Conservation (phyloP, 1,140 invertebrate genomes). For the Leptinotarsa undecemlineata region DNA sequence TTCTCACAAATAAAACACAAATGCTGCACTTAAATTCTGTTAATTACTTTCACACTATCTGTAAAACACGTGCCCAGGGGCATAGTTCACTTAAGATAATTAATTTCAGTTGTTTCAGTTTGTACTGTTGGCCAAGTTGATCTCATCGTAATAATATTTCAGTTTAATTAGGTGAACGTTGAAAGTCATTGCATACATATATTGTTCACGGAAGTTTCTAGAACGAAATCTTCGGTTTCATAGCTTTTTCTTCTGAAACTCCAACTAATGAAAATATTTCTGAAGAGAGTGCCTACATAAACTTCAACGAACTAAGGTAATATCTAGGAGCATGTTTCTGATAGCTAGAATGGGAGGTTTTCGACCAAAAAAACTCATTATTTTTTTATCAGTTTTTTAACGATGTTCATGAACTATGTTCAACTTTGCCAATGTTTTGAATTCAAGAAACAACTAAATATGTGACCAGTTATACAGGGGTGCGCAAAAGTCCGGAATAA, state of each 20-base stretch:
- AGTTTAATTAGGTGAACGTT: neutral
- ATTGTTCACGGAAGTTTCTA: too few species aligned
- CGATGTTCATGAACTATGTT: too few species aligned
- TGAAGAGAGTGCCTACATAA: too few species aligned
- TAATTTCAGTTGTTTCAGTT: conserved; percentile 21
- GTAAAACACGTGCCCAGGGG: conserved; percentile 21
- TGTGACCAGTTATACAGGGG: too few species aligned
- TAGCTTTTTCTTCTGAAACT: neutral
- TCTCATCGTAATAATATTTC: conserved; percentile 15
- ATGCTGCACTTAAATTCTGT: conserved; percentile 27
- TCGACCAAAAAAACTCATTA: too few species aligned
- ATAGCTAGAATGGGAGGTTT: too few species aligned
- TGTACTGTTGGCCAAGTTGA: conserved; percentile 10
- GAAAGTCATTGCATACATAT: neutral
- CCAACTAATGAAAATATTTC: neutral
- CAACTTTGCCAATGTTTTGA: too few species aligned
- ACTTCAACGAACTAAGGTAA: too few species aligned
- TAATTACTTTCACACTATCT: conserved; percentile 27
- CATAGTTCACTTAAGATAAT: conserved; percentile 25
- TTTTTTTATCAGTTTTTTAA: too few species aligned
- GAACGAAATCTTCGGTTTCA: neutral
- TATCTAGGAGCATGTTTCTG: too few species aligned
- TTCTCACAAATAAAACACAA: conserved; percentile 27
- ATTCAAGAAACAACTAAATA: too few species aligned
- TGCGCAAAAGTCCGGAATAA: too few species aligned